Evolutionary conservation across 1,140 invertebrate genomes (phyloP).

Genomic region (Micrasema minimum): DNA sequence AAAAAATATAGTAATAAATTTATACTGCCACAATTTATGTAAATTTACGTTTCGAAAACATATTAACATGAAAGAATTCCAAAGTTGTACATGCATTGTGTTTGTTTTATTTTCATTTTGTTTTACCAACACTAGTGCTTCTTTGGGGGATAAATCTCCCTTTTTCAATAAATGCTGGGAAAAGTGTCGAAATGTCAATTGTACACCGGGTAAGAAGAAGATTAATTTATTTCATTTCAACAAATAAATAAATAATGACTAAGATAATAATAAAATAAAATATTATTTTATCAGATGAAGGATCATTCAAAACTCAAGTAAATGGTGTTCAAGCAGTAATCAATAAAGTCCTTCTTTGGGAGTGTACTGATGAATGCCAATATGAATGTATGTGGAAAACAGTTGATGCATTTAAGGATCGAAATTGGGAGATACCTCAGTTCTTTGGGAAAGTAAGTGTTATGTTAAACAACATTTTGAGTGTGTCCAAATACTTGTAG

Average conservation of each 20-base stretch:
- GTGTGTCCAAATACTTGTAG: too few relatives aligned
- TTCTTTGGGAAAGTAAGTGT: slow-evolving; percentile 92
- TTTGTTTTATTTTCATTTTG: slow-evolving; percentile 22
- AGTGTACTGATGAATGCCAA: slow-evolving; percentile 84
- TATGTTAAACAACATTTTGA: too few relatives aligned
- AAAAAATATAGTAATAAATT: slow-evolving; percentile 10
- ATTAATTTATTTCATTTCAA: slow-evolving; percentile 14
- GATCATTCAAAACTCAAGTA: slow-evolving; percentile 65
- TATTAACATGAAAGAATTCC: slow-evolving; percentile 10
- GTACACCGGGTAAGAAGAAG: slow-evolving; percentile 40
- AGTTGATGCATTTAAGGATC: slow-evolving; percentile 78
- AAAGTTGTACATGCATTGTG: slow-evolving; percentile 8
- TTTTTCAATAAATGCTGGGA: slow-evolving; percentile 52
- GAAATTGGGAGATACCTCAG: slow-evolving; percentile 82
- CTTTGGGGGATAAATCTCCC: slow-evolving; percentile 45
- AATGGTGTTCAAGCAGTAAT: slow-evolving; percentile 66
- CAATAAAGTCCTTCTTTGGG: slow-evolving; percentile 75
- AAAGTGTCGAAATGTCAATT: slow-evolving; percentile 42
- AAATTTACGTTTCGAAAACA: slow-evolving; percentile 3
- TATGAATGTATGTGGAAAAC: slow-evolving; percentile 96
- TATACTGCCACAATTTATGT: slow-evolving; percentile 8
- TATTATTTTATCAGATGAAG: slow-evolving; percentile 64
- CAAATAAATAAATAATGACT: too few relatives aligned
- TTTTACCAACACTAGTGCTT: slow-evolving; percentile 10
- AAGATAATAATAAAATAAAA: too few relatives aligned